Base-by-base conservation (phyloP, 2,797 vertebrate species). In the Molossus molossus region DNA sequence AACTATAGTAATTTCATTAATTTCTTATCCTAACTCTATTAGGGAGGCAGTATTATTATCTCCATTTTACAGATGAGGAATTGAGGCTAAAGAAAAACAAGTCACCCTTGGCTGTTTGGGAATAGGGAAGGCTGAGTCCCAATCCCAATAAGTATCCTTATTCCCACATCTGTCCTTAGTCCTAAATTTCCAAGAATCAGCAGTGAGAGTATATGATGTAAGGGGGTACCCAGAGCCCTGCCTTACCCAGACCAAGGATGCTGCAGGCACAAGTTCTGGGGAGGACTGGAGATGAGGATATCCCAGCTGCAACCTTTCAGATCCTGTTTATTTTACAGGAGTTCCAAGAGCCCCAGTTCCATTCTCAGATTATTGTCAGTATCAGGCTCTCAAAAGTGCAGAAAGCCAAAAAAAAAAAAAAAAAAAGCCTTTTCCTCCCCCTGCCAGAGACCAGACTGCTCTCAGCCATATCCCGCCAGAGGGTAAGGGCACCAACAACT, bases 331-430 rank as follows among this genome's bases (percentile, higher is more conserved):
- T 87, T 81, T 93, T 53, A 37, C 9, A 90, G 65, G 70, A 25
- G 29, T 20, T 84, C 87, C 62, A 45, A 86, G 17, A 64, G 20
- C 15, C 27, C 70, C 57, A 64, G 62, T 79, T 67, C 55, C 75
- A 90, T 65, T 77, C 80, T 72, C 57, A 45, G 55, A 37, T 79
- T 64, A 90, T 21, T 69, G 6, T 89, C 83, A 83, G 65, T 75
- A 62, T 80, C n/a, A 48, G 77, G 23, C 40, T 58, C 58, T 72
- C 53, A 77, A 60, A 79, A 33, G 65, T 64, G n/a, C 50, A 91
- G 90, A 67, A 82, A 94, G 25, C 40, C 40, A 45, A 45, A 45
- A 33, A 33, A 33, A 33, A 33, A 33, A 33, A 33, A 33, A 33
- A 33, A 33, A 33, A 45, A 45, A 6, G 40, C 29, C 73, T 83